Percentiles rank a stretch among this genome's conserved stretches.
These are phyloP conservation scores for Colinus virginianus DNA, from an alignment of 2,113 vertebrate genomes.

Conservation along the genomic window DNA sequence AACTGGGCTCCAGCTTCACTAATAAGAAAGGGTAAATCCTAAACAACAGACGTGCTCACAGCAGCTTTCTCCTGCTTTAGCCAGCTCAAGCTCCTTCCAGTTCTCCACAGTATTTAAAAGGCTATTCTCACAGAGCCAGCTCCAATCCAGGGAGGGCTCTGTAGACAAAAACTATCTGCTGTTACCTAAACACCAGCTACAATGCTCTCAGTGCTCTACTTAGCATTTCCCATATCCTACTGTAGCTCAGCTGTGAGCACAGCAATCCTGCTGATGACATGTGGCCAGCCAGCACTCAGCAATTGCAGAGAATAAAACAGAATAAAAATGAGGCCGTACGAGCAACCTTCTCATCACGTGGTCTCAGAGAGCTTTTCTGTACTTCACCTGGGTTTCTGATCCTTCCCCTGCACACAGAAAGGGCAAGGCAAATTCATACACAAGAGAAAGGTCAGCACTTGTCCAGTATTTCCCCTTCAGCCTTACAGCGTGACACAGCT, in stretches of 20 bases:
- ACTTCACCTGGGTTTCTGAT: background rate
- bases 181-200: background rate
- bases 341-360: background rate
- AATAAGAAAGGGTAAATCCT: background rate
- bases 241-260: background rate
- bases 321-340: rapidly evolving
- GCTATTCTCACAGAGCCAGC: background rate
- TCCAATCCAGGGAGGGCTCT: background rate
- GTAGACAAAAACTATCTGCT: background rate
- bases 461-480: background rate
- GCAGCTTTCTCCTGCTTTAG: background rate
- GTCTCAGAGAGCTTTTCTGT: background rate
- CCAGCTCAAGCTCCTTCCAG: background rate
- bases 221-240: rapidly evolving
- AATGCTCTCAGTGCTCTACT: background rate
- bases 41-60: background rate
- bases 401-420: background rate
- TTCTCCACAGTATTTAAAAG: background rate
- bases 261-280: background rate
- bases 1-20: background rate
- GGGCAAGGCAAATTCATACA: background rate
- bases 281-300: background rate
- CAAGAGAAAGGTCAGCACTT: background rate
- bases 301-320: background rate
- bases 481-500: background rate